Percentiles rank a stretch among this genome's conserved stretches.
Evolutionary conservation across 2,113 vertebrate genomes (phyloP).

Genomic region (Callithrix jacchus): DNA sequence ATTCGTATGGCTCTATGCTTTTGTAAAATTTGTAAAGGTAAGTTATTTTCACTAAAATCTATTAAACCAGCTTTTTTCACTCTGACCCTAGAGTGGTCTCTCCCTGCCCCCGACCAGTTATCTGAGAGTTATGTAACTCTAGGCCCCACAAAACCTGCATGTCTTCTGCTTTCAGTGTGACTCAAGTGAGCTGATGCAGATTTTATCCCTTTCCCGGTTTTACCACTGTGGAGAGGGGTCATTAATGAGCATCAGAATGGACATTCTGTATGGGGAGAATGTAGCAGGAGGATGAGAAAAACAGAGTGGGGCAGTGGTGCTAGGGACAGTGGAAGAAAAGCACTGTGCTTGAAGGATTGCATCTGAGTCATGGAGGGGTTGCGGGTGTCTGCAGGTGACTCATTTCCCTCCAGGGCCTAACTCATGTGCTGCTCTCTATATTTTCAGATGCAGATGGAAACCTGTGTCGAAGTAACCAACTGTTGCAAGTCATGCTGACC

Average conservation of each 20-base stretch:
- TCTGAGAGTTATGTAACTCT: neutral
- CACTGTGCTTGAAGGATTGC: neutral
- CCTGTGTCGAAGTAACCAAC: constrained; percentile 87
- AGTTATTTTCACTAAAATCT: neutral
- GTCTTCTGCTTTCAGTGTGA: neutral
- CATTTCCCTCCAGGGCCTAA: neutral
- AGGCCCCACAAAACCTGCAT: neutral
- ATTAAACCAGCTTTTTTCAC: neutral
- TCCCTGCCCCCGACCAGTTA: neutral
- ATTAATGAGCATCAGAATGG: neutral
- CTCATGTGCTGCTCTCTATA: constrained; percentile 27
- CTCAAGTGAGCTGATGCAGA: neutral
- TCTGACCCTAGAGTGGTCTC: neutral
- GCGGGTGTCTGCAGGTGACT: neutral
- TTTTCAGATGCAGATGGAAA: constrained; percentile 92
- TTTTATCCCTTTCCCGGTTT: neutral
- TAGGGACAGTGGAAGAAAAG: neutral
- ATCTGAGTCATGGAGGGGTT: accelerated
- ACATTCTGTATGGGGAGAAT: neutral
- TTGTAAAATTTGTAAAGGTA: neutral
- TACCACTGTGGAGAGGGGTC: neutral
- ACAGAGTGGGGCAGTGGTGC: neutral
- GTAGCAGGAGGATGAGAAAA: neutral
- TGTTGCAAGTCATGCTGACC: constrained; percentile 93
- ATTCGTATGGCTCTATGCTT: neutral